Percentiles rank a stretch among this genome's conserved stretches.
Conservation (phyloP, 35 echinoderm and acorn worm species). For the Patiria miniata region DNA sequence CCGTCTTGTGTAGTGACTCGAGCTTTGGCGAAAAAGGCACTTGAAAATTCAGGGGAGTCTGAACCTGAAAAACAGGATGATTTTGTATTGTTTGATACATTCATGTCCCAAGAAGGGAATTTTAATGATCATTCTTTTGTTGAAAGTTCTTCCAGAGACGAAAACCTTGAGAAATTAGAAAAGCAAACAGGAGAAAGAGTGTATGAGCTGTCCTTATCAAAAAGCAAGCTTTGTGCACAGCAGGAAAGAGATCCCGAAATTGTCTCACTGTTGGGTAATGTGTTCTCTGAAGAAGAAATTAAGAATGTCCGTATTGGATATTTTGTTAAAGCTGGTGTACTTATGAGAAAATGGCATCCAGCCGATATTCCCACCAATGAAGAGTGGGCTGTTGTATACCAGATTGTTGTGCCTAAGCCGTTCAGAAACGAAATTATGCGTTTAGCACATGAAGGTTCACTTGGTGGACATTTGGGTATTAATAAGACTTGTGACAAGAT, state of each 20-base stretch:
- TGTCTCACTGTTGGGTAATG: background rate
- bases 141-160: too few species aligned
- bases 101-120: too few species aligned
- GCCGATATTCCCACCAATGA: conserved; percentile 45
- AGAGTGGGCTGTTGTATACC: conserved; percentile 29
- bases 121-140: too few species aligned
- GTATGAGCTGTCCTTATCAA: too few species aligned
- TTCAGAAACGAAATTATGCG: conserved; percentile 23
- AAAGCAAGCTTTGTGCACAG: background rate
- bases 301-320: conserved; percentile 35
- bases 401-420: conserved; percentile 55
- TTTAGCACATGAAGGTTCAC: conserved; percentile 39
- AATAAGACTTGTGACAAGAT: conserved; percentile 49
- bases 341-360: conserved; percentile 77
- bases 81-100: too few species aligned
- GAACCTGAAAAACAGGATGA: too few species aligned
- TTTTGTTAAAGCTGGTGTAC: conserved; percentile 38
- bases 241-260: conserved; percentile 25
- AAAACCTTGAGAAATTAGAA: too few species aligned
- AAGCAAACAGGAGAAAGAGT: conserved; percentile 6
- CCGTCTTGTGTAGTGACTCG: background rate
- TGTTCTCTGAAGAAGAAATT: background rate
- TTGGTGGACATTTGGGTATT: conserved; percentile 45
- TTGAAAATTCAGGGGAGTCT: too few species aligned
- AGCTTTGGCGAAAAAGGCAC: conserved; percentile 4